phyloP scores from a whole-genome alignment of 1,140 invertebrate genomes.

The Drosophila leontia region DNA sequence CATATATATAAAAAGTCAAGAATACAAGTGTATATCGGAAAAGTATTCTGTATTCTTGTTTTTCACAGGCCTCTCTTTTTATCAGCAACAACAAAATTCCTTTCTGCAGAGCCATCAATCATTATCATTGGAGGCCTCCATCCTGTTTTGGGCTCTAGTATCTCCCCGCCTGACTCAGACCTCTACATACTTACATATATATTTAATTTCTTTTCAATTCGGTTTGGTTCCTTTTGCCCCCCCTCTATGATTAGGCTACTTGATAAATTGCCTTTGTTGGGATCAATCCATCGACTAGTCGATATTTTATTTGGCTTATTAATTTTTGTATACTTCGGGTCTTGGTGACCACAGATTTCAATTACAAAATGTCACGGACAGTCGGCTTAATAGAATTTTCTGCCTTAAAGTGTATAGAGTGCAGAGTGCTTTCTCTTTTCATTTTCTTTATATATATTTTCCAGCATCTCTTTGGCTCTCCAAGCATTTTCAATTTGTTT shows the following conservation, averaged over 20 bases:
- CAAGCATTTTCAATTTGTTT: conserved; percentile 53
- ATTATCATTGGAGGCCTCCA: conserved; percentile 51
- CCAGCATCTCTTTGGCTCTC: background rate
- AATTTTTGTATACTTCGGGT: conserved; percentile 37
- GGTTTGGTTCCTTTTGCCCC: background rate
- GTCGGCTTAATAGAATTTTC: conserved; percentile 29
- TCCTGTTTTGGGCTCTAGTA: conserved; percentile 30
- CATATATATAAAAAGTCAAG: conserved; percentile 30
- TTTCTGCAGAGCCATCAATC: conserved; percentile 54
- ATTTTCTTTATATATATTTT: background rate
- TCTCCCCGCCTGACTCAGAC: conserved; percentile 41
- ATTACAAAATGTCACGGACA: conserved; percentile 55
- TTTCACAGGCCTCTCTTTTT: conserved; percentile 40
- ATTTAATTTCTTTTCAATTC: conserved; percentile 66
- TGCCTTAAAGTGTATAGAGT: conserved; percentile 7
- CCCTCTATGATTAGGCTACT: conserved; percentile 42
- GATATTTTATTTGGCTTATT: conserved; percentile 60
- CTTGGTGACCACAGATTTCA: conserved; percentile 51
- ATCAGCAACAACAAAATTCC: conserved; percentile 38
- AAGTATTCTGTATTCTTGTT: conserved; percentile 27
- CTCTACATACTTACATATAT: conserved; percentile 42
- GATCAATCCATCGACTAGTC: conserved; percentile 39
- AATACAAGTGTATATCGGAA: conserved; percentile 23
- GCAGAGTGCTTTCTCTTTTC: conserved; percentile 8
- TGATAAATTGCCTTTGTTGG: conserved; percentile 60